These are phyloP conservation scores for Choristoneura rosaceana DNA, from an alignment of 2,888 invertebrate species.

Conservation along the genomic window DNA sequence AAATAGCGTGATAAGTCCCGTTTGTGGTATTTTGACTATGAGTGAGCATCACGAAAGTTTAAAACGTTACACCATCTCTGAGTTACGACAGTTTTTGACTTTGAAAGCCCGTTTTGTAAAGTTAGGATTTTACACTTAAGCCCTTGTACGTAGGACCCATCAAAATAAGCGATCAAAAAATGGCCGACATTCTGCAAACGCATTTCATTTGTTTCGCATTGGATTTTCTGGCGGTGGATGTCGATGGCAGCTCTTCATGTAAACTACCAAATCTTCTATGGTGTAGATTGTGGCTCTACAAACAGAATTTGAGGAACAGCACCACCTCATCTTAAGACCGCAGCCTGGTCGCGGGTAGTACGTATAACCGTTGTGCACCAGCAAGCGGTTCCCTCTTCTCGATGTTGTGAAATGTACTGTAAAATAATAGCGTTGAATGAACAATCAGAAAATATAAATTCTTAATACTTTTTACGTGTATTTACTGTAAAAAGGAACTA, in stretches of 20 bases:
- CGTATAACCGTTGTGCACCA: conserved; percentile 16
- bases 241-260: conserved; percentile 2
- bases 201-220: background rate
- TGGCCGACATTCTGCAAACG: no score
- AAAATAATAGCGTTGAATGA: background rate
- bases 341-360: background rate
- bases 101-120: no score
- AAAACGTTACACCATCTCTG: no score
- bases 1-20: no score
- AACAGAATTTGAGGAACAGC: conserved; percentile 12
- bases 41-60: no score
- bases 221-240: conserved; percentile 6
- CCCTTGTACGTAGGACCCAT: no score
- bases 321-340: conserved; percentile 12
- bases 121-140: no score
- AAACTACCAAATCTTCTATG: conserved; percentile 17
- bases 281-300: conserved; percentile 17
- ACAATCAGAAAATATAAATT: background rate
- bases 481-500: no score
- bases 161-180: no score
- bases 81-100: no score
- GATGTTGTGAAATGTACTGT: conserved; percentile 14
- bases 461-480: no score
- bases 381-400: conserved; percentile 14
- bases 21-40: no score